These are phyloP conservation scores for Oreochromis grahami DNA, from an alignment of 2,797 vertebrate genomes.

Conservation along the genomic window DNA sequence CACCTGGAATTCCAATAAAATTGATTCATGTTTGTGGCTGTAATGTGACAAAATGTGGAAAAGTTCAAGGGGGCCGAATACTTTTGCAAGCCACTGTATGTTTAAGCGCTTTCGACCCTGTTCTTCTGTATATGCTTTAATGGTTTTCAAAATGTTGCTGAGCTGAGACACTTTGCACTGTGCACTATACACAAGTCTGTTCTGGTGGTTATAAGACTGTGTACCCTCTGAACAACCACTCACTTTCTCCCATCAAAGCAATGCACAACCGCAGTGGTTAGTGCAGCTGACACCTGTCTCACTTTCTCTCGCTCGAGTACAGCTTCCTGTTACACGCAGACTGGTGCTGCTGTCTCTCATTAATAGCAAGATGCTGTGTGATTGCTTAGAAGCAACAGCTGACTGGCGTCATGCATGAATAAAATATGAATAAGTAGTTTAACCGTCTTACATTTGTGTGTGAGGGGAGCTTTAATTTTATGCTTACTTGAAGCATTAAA, in stretches of 20 bases:
- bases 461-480: neutral
- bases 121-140: neutral
- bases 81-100: too few species aligned
- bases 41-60: too few species aligned
- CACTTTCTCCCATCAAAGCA: neutral
- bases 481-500: neutral
- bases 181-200: neutral
- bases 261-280: neutral
- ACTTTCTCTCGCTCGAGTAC: neutral
- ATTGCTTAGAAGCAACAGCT: too few species aligned
- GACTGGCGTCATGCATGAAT: too few species aligned
- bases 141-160: neutral
- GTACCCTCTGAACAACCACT: neutral
- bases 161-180: neutral
- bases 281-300: neutral
- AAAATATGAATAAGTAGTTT: neutral
- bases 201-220: neutral
- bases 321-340: neutral
- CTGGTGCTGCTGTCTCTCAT: neutral
- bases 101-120: neutral
- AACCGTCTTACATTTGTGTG: neutral
- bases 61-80: too few species aligned
- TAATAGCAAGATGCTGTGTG: too few species aligned
- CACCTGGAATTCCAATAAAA: too few species aligned
- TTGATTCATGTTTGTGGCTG: too few species aligned